phyloP scores from a whole-genome alignment of 2,113 vertebrate species.

The Tetrao urogallus region DNA sequence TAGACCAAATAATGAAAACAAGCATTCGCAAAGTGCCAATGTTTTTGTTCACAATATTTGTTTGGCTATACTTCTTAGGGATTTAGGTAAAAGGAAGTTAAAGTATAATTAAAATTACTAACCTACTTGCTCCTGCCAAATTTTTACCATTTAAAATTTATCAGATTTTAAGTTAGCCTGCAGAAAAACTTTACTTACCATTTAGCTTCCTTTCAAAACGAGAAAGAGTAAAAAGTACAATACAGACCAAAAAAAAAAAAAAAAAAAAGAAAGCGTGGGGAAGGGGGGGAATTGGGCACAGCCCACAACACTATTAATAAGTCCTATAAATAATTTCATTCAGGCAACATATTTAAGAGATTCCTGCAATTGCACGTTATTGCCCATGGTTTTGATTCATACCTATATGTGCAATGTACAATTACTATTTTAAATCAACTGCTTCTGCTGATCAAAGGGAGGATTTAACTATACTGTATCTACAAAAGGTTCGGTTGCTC shows the following conservation, averaged over 20 bases:
- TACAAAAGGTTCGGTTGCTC: neutral
- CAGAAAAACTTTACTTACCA: neutral
- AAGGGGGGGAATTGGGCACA: neutral
- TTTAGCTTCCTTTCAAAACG: neutral
- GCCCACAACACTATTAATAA: neutral
- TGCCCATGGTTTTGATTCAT: neutral
- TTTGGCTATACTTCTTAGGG: slow-evolving; percentile 15
- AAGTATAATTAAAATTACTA: slow-evolving; percentile 41
- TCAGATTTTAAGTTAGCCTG: neutral
- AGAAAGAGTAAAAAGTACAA: neutral
- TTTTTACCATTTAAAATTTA: slow-evolving; percentile 35
- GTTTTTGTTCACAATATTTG: slow-evolving; percentile 45
- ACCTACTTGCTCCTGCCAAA: slow-evolving; percentile 22
- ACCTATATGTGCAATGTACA: neutral
- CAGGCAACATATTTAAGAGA: neutral
- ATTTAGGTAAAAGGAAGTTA: slow-evolving; percentile 58
- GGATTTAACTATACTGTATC: neutral
- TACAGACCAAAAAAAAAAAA: neutral
- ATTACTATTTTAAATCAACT: neutral
- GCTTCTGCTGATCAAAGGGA: neutral
- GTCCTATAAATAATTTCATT: neutral
- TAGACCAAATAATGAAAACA: slow-evolving; percentile 60
- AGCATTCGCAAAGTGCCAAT: slow-evolving; percentile 10
- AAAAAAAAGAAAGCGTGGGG: neutral
- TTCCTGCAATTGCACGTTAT: neutral